Percentiles rank a stretch among this genome's conserved stretches.
These are phyloP conservation scores for Lepidurus couesii DNA, from an alignment of 1,140 invertebrate species.

Conservation along the genomic window DNA sequence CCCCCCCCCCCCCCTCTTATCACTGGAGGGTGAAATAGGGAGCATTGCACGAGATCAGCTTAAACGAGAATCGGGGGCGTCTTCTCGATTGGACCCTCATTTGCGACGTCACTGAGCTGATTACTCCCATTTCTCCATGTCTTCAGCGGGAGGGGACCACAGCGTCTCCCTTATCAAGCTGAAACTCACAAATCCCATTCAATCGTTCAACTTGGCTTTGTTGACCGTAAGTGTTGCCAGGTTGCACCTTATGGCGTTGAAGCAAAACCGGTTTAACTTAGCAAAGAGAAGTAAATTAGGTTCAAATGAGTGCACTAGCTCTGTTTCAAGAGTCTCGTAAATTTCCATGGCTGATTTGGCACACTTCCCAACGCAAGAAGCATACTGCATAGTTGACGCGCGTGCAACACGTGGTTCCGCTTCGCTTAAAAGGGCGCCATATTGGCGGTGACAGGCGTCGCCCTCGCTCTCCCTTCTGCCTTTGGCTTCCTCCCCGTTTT, in stretches of 20 bases:
- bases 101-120: not conserved
- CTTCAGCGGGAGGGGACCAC: not conserved
- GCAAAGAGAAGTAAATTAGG: too few species aligned
- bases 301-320: too few species aligned
- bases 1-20: not conserved
- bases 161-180: not conserved
- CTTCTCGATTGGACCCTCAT: conserved; percentile 4
- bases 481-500: not conserved
- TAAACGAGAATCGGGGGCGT: not conserved
- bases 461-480: not conserved
- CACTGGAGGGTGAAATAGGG: not conserved
- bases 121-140: not conserved
- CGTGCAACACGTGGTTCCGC: conserved; percentile 13
- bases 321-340: not conserved
- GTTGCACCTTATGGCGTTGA: too few species aligned
- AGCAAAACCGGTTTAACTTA: too few species aligned
- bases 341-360: conserved; percentile 2
- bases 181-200: too few species aligned
- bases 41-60: not conserved
- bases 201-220: too few species aligned
- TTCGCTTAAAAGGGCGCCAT: not conserved
- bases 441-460: not conserved
- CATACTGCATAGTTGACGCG: not conserved
- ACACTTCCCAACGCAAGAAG: not conserved
- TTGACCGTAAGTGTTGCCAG: too few species aligned